These are phyloP conservation scores for Eunapius fragilis DNA, from an alignment of 37 sponge, comb jelly and placozoan species.

Conservation along the genomic window DNA sequence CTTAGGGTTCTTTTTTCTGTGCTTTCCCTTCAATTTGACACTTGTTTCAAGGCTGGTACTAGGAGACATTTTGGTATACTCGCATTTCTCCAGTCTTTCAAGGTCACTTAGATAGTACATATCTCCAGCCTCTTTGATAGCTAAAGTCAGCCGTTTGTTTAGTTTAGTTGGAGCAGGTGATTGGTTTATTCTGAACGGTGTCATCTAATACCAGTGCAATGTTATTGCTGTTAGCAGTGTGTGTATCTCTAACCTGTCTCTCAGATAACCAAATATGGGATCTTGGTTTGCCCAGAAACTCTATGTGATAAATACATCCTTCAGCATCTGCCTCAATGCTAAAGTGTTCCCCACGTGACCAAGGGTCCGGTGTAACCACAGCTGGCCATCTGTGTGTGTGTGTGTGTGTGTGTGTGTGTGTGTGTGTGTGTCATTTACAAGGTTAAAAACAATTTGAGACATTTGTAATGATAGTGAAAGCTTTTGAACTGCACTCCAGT, in stretches of 20 bases:
- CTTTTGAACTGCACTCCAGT: no score
- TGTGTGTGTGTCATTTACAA: neutral
- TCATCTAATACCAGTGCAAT: neutral
- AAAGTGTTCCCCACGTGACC: constrained; percentile 23
- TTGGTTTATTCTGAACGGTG: neutral
- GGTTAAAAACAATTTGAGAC: no score
- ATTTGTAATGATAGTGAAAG: no score
- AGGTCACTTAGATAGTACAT: neutral
- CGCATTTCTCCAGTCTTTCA: constrained; percentile 41
- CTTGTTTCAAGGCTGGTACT: neutral
- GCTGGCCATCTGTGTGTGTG: constrained; percentile 65
- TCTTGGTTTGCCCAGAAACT: constrained; percentile 64
- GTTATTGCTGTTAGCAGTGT: neutral
- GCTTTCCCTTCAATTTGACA: neutral
- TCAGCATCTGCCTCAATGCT: constrained; percentile 40
- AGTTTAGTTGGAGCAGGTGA: constrained; percentile 1
- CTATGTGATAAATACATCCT: constrained; percentile 74
- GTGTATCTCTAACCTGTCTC: neutral
- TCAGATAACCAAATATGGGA: constrained; percentile 68
- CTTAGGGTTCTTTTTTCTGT: neutral
- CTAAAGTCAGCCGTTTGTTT: constrained; percentile 12
- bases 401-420: constrained; percentile 10
- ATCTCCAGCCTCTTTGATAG: constrained; percentile 36
- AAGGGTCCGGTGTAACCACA: constrained; percentile 61
- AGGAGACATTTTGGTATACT: no score